These are phyloP conservation scores for Nephila pilipes DNA, from an alignment of 1,140 invertebrate genomes.

Conservation along the genomic window DNA sequence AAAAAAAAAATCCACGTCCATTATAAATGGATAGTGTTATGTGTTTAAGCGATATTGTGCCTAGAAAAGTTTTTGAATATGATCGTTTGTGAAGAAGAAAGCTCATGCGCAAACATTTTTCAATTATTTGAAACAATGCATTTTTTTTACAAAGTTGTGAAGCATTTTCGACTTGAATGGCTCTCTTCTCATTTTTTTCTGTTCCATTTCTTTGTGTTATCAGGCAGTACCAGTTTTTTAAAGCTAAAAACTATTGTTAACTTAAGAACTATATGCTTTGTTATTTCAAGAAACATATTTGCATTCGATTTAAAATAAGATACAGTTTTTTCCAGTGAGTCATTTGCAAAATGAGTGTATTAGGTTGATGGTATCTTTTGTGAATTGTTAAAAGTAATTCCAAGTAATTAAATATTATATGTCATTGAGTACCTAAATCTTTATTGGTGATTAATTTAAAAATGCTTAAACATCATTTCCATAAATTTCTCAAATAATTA, in stretches of 20 bases:
- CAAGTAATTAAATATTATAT: too few relatives aligned
- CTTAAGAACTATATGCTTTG: not conserved
- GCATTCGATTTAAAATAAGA: not conserved
- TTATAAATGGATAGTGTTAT: slow-evolving; percentile 59
- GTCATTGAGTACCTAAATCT: too few relatives aligned
- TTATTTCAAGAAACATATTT: not conserved
- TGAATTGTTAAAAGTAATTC: not conserved
- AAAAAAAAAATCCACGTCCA: slow-evolving; percentile 1
- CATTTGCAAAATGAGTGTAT: not conserved
- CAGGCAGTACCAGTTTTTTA: not conserved
- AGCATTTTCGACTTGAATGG: not conserved
- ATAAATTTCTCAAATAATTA: too few relatives aligned
- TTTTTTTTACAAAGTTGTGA: not conserved
- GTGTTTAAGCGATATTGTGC: slow-evolving; percentile 42
- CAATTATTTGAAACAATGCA: slow-evolving; percentile 51
- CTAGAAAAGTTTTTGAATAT: slow-evolving; percentile 9
- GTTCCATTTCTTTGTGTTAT: not conserved
- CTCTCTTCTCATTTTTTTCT: not conserved
- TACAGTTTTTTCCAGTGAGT: not conserved
- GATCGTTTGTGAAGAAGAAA: slow-evolving; percentile 3
- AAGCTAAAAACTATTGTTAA: not conserved
- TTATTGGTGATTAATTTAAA: too few relatives aligned
- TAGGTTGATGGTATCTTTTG: not conserved
- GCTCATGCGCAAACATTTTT: not conserved
- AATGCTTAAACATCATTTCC: too few relatives aligned